Evolutionary conservation across 2,113 vertebrate species (phyloP), one percentile per base, ranked within the genome.

Genomic region (Pollimyrus isidori): DNA sequence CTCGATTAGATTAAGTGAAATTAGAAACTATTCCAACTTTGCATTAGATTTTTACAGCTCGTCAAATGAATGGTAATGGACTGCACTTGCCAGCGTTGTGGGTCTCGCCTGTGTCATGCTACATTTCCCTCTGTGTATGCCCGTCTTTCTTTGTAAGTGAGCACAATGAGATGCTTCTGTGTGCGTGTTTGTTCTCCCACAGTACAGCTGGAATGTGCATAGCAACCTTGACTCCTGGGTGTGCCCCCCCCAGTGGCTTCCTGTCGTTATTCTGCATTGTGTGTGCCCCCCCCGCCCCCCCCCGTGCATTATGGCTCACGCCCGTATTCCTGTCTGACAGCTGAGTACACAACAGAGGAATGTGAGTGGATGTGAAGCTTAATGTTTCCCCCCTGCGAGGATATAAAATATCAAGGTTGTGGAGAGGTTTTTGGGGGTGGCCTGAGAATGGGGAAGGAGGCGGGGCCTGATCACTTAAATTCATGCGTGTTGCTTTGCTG

Each of bases 1-100:
- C 88, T 88, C 73, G 88, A 88, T 52, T 76, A 50, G 46, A 83
- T 89, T 82, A 56, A 76, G 30, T 39, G 48, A 80, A 88, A 89
- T 89, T 23, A 83, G 30, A 83, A 45, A 83, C 23, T 53, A 23
- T 56, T 89, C 30, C 49, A 83, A 17, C 30, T 83, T 15, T 23
- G 13, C 42, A 50, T 88, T 84, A 46, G 82, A n/a, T 84, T 88
- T 49, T 73, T 69, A 50, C 45, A 30, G 88, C 88, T 45, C 4
- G 15, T 26, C 73, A 52, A 50, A 82, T 11, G 17, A 23, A 35
- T 15, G 88, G 65, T 76, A 52, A 76, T 13, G 23, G 26, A 30
- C 5, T 30, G 45, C 82, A 13, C 87, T 49, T 65, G 53, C 21
- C 6, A 5, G 11, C 13, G 56, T 6, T 19, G 15, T 19, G 62